Conservation (phyloP, 1,140 invertebrate species). For the Sitophilus oryzae region DNA sequence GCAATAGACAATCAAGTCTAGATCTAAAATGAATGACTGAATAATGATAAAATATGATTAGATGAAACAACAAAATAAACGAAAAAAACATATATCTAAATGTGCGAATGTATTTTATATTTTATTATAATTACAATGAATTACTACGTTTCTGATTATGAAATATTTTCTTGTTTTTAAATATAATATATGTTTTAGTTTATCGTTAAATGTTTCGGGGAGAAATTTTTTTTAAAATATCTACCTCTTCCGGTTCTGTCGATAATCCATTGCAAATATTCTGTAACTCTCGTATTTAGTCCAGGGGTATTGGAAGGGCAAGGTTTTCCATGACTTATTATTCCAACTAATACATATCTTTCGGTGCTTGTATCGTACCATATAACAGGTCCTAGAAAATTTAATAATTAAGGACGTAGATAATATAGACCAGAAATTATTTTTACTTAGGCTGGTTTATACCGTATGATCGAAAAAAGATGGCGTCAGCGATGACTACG, state of each 20-base stretch:
- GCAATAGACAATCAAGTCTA: no score
- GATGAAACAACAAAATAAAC: no score
- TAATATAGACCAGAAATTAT: background rate
- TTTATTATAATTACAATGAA: no score
- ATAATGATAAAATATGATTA: no score
- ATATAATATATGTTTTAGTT: background rate
- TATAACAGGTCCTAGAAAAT: constrained; percentile 51
- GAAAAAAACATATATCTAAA: no score
- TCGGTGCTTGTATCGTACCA: constrained; percentile 49
- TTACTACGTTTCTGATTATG: no score
- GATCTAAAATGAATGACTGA: no score
- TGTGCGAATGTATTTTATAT: no score
- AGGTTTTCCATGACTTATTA: constrained; percentile 50
- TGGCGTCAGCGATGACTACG: no score
- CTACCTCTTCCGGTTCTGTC: constrained; percentile 7
- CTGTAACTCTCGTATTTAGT: constrained; percentile 50
- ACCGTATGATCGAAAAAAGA: no score
- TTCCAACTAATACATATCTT: constrained; percentile 46
- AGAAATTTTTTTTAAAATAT: background rate
- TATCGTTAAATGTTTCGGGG: background rate
- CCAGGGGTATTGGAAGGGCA: constrained; percentile 49
- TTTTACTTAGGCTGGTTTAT: constrained; percentile 66
- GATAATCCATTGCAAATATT: constrained; percentile 51
- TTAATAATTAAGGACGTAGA: background rate
- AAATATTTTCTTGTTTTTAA: background rate